A percentile compares a stretch with the other conserved stretches of the same genome.
Evolutionary conservation across 2,113 vertebrate species (phyloP).

Genomic region (Acrocephalus arundinaceus): DNA sequence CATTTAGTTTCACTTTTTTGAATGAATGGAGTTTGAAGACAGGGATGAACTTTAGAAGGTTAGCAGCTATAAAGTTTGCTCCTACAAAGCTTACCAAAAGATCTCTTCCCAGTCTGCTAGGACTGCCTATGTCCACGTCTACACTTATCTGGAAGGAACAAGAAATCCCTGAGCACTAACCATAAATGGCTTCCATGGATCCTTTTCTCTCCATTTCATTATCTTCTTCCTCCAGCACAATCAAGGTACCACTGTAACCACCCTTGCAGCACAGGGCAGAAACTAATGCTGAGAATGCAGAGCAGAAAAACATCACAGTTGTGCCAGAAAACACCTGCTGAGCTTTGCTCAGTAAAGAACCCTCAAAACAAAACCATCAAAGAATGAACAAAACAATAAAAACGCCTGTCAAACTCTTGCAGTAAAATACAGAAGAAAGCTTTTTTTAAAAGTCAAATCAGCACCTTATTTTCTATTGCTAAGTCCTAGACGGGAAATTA

Average conservation of each 20-base stretch:
- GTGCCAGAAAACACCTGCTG: background rate
- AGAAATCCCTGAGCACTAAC: background rate
- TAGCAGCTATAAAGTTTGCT: background rate
- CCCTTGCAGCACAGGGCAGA: background rate
- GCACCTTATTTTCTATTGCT: background rate
- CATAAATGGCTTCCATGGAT: background rate
- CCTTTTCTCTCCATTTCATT: background rate
- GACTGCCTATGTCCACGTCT: fast-evolving
- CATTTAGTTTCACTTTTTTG: background rate
- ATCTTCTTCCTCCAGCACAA: background rate
- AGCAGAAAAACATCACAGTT: background rate
- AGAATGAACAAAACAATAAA: background rate
- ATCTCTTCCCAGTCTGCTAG: background rate
- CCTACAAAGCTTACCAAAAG: background rate
- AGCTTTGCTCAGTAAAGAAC: background rate
- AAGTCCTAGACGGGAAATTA: background rate
- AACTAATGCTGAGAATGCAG: background rate
- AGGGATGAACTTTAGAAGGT: background rate
- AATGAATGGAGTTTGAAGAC: background rate
- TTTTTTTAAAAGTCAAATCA: background rate
- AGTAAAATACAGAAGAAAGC: background rate
- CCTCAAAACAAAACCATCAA: background rate
- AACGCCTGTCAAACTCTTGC: background rate
- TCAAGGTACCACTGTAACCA: background rate
- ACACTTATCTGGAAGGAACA: background rate